Evolutionary conservation across 2,113 vertebrate genomes (phyloP), one percentile per base, ranked within the genome.

Genomic region (Stigmatopora nigra): DNA sequence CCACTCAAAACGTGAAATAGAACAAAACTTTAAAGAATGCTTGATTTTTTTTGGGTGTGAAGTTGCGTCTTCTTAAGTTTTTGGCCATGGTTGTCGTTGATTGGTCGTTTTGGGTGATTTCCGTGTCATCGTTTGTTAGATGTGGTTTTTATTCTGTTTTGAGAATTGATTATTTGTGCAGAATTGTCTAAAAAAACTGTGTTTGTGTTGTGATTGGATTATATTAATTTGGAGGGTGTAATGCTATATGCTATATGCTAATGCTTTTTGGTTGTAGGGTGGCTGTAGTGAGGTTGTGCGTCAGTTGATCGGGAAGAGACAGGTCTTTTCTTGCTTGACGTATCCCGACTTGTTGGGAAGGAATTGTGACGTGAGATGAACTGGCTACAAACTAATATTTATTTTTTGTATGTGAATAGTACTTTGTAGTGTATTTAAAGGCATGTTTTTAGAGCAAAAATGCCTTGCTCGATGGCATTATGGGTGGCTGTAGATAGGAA

Each of bases 261-360:
- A 36, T 58, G 55, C 12, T 16, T 36, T 36, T 36, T 36, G 56
- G 56, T 16, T 31, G 17, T 59, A 11, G 7, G 9, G 63, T 49
- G 57, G 17, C 15, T 19, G 3, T n/a, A 51, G 48, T 19, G 56
- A 20, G 22, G 14, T 45, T 47, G 52, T 64, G 61, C 9, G 53
- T 55, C 61, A 60, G 70, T 65, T 66, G 67, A 78, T 74, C 25
- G 68, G 58, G 44, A 61, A 60, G 55, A 85, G 83, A 74, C 90
- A 91, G 87, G 90, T 89, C 78, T 80, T 85, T 79, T 91, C 90
- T 88, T 89, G 19, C 49, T 77, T 73, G 78, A 88, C 90, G 36
- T 80, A 90, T 91, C 89, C 88, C 64, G 71, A 91, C 90, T 88
- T 64, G 90, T 82, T 65, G 68, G 70, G 73, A 64, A 77, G 52